A percentile compares a stretch with the other conserved stretches of the same genome.
Conservation (phyloP, 2,113 vertebrate species). For the Halcyon senegalensis region DNA sequence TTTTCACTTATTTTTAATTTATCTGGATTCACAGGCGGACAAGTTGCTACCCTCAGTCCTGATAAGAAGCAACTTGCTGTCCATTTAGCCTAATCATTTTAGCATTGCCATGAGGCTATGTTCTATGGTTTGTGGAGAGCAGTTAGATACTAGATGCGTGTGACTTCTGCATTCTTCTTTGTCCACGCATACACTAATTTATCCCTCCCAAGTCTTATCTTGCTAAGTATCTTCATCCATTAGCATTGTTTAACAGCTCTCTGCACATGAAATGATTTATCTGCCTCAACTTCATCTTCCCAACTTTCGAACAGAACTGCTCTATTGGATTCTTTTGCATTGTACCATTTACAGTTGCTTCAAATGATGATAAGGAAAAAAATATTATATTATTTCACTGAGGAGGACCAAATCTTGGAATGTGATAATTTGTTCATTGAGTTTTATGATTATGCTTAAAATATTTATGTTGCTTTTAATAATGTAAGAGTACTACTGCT, state of each 20-base stretch:
- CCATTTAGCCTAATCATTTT: neutral
- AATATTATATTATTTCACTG: neutral
- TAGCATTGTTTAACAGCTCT: neutral
- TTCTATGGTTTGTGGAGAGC: neutral
- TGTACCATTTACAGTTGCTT: neutral
- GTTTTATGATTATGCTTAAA: neutral
- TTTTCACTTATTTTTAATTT: neutral
- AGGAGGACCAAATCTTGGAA: neutral
- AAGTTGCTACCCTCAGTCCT: neutral
- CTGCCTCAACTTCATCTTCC: neutral
- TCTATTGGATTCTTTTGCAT: neutral
- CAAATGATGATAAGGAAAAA: neutral
- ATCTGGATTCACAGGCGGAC: neutral
- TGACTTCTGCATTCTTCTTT: neutral
- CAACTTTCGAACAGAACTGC: neutral
- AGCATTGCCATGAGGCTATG: neutral
- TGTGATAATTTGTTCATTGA: neutral
- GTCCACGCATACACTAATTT: too few species aligned
- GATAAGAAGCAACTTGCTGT: neutral
- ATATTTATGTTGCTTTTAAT: neutral
- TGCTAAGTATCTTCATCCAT: neutral
- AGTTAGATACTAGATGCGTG: neutral
- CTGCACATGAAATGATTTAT: fast-evolving
- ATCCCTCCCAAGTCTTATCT: neutral
- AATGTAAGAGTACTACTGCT: neutral